phyloP scores from a whole-genome alignment of 2,888 invertebrate genomes.

The Leistus spinibarbis region DNA sequence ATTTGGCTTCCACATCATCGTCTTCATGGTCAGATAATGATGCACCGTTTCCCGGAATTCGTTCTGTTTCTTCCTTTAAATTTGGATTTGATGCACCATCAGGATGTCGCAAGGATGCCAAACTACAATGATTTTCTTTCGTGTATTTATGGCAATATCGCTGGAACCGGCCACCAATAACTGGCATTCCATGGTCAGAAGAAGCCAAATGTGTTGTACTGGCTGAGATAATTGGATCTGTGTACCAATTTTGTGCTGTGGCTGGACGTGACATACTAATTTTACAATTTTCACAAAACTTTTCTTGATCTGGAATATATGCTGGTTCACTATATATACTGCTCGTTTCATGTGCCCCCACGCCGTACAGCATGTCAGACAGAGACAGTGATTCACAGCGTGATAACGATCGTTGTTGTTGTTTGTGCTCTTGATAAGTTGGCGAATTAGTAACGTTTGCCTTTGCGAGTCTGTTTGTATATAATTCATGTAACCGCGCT shows the following conservation, averaged over 20 bases:
- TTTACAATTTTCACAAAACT: conserved; percentile 78
- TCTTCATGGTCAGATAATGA: conserved; percentile 50
- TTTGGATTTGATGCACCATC: conserved; percentile 95
- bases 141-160: conserved; percentile 67
- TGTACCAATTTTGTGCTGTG: conserved; percentile 70
- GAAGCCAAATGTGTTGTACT: conserved; percentile 59
- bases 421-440: conserved; percentile 60
- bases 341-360: conserved; percentile 72
- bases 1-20: conserved; percentile 40
- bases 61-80: conserved; percentile 70
- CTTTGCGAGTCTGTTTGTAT: conserved; percentile 77
- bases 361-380: conserved; percentile 71
- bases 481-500: conserved; percentile 80
- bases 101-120: conserved; percentile 80
- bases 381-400: conserved; percentile 74
- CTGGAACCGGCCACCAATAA: conserved; percentile 62
- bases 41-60: conserved; percentile 68
- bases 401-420: conserved; percentile 60
- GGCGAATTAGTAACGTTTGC: conserved; percentile 72
- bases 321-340: conserved; percentile 89
- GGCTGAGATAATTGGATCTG: conserved; percentile 60
- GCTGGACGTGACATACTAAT: conserved; percentile 72
- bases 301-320: conserved; percentile 70
- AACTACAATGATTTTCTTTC: conserved; percentile 60
- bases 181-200: conserved; percentile 48